Evolutionary conservation across 2,113 vertebrate genomes (phyloP).

Genomic region (Bambusicola thoracicus): DNA sequence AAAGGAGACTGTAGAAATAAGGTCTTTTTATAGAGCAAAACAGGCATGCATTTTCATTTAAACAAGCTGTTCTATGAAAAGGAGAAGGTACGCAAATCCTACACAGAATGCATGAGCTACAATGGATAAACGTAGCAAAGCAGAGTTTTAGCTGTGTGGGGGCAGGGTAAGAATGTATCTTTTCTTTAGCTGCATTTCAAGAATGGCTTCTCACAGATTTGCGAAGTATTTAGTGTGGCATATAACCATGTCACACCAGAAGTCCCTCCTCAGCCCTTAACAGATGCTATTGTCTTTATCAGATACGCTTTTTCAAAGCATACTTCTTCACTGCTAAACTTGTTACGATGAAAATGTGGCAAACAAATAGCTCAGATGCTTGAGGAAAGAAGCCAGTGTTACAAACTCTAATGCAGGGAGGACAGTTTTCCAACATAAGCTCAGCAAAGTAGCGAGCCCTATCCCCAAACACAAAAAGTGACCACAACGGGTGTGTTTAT

Average conservation of each 20-base stretch:
- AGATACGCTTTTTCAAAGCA: not conserved
- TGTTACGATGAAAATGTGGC: not conserved
- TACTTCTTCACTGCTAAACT: not conserved
- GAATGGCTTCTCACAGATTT: slow-evolving; percentile 40
- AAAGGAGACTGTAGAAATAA: not conserved
- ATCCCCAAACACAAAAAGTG: not conserved
- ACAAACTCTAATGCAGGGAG: not conserved
- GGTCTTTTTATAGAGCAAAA: not conserved
- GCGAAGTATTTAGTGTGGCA: slow-evolving; percentile 36
- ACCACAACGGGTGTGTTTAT: not conserved
- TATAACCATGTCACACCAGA: slow-evolving; percentile 36
- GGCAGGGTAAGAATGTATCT: slow-evolving; percentile 50
- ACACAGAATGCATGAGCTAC: not conserved
- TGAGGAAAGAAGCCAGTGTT: not conserved
- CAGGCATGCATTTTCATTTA: not conserved
- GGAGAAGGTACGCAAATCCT: not conserved
- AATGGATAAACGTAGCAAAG: slow-evolving; percentile 26
- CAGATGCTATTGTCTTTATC: slow-evolving; percentile 43
- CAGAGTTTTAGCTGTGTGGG: not conserved
- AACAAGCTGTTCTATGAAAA: not conserved
- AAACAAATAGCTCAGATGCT: not conserved
- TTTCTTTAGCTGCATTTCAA: slow-evolving; percentile 42
- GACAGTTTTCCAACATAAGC: not conserved
- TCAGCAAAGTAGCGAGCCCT: not conserved
- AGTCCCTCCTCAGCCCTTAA: slow-evolving; percentile 7